These are phyloP conservation scores for Melieria picta DNA, from an alignment of 2,888 invertebrate genomes.

Conservation along the genomic window DNA sequence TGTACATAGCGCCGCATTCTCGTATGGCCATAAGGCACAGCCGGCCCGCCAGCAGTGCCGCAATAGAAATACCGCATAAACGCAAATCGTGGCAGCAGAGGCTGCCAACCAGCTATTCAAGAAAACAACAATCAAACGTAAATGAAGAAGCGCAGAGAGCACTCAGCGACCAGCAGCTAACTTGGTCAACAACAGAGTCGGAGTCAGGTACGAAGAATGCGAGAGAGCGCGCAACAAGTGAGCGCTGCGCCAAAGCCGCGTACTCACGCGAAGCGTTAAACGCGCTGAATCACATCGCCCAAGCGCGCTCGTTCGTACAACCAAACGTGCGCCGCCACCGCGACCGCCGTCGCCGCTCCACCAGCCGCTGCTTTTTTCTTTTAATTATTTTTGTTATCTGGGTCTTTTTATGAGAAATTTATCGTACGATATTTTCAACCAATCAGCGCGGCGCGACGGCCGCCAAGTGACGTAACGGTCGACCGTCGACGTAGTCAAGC, in stretches of 20 bases:
- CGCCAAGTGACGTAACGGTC: conserved; percentile 35
- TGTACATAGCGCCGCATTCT: no score
- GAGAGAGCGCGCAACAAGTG: conserved; percentile 7
- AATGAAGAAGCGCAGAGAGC: neutral
- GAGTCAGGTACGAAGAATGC: neutral
- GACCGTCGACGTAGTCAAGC: conserved; percentile 19
- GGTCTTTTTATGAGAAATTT: conserved; percentile 52
- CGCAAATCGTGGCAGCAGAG: no score
- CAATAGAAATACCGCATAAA: no score
- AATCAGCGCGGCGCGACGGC: conserved; percentile 53
- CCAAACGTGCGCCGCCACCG: no score
- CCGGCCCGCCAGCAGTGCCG: no score
- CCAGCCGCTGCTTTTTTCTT: conserved; percentile 1
- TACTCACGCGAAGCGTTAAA: conserved; percentile 8
- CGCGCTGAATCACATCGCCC: neutral
- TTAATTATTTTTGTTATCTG: conserved; percentile 33
- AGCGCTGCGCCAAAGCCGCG: neutral
- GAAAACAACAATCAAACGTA: neutral
- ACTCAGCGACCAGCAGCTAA: neutral
- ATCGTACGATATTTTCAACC: conserved; percentile 65
- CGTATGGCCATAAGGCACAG: no score
- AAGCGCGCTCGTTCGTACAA: no score
- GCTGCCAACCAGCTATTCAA: no score
- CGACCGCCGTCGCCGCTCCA: no score
- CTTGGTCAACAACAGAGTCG: neutral